Percentiles rank a stretch among this genome's conserved stretches.
Conservation (phyloP, 2,888 invertebrate species). For the Epirrita christyi region DNA sequence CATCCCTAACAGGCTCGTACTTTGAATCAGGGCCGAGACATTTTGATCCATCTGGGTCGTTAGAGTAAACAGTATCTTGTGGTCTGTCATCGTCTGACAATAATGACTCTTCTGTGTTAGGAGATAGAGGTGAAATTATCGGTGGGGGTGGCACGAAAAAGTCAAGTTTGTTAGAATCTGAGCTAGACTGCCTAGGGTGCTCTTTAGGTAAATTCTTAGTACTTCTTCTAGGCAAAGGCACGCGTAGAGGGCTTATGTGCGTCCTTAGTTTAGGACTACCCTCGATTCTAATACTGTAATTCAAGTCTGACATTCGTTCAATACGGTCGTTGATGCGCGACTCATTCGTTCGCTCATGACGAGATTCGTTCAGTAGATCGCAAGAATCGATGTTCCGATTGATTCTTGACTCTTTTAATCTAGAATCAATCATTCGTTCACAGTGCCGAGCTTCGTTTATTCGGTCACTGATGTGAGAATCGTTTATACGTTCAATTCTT, state of each 20-base stretch:
- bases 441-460: too few relatives aligned
- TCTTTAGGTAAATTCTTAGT: conserved; percentile 42
- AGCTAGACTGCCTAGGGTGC: conserved; percentile 26
- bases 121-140: conserved; percentile 68
- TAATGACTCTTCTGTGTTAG: conserved; percentile 75
- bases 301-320: conserved; percentile 65
- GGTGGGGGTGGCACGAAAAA: conserved; percentile 63
- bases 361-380: conserved; percentile 46
- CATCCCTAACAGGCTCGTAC: conserved; percentile 73
- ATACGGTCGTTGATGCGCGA: conserved; percentile 40
- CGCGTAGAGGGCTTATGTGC: conserved; percentile 66
- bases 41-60: conserved; percentile 68
- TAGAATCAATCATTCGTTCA: conserved; percentile 41
- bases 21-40: conserved; percentile 74
- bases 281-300: conserved; percentile 69
- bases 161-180: conserved; percentile 51
- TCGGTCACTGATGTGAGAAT: conserved; percentile 48
- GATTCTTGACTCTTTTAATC: conserved; percentile 40
- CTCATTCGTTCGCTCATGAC: conserved; percentile 45
- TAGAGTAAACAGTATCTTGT: conserved; percentile 62
- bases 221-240: conserved; percentile 54
- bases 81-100: conserved; percentile 67
- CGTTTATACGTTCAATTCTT: conserved; percentile 46
- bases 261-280: conserved; percentile 69
- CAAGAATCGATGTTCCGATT: conserved; percentile 40